Percentiles rank a stretch among this genome's conserved stretches.
phyloP scores from a whole-genome alignment of 1,140 invertebrate genomes.

The Lysiphlebus fabarum region DNA sequence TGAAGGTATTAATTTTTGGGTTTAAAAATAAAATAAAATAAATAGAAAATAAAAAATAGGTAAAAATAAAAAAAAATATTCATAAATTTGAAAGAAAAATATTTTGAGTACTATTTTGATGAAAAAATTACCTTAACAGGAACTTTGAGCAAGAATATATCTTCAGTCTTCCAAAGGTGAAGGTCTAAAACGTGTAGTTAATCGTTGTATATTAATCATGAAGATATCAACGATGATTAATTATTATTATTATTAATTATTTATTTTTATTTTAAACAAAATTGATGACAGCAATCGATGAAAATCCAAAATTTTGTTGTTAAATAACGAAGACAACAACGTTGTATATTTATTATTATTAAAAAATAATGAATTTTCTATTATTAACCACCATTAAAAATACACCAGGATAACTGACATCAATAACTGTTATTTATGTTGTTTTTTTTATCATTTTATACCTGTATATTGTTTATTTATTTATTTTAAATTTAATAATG shows the following conservation, averaged over 20 bases:
- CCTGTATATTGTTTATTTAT: too few relatives aligned
- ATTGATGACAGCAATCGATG: background rate
- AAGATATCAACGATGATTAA: slow-evolving; percentile 21
- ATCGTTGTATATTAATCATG: background rate
- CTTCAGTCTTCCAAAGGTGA: slow-evolving; percentile 10
- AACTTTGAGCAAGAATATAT: slow-evolving; percentile 31
- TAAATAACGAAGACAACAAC: too few relatives aligned
- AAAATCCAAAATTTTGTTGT: too few relatives aligned
- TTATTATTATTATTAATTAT: slow-evolving; percentile 5
- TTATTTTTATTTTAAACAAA: background rate
- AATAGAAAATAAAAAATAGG: too few relatives aligned
- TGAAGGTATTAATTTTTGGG: too few relatives aligned
- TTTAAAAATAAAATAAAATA: background rate
- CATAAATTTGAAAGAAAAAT: slow-evolving; percentile 31
- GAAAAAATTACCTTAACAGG: slow-evolving; percentile 44
- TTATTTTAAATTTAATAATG: too few relatives aligned
- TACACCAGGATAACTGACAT: too few relatives aligned
- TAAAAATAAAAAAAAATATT: slow-evolving; percentile 29
- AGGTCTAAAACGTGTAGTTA: slow-evolving; percentile 41
- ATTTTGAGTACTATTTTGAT: slow-evolving; percentile 32
- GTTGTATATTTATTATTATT: too few relatives aligned
- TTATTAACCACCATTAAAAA: too few relatives aligned
- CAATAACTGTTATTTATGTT: too few relatives aligned
- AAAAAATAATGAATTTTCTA: too few relatives aligned
- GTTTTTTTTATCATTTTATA: too few relatives aligned